These are phyloP conservation scores for Trigoniulus corallinus DNA, from an alignment of 1,140 invertebrate species.

Conservation along the genomic window DNA sequence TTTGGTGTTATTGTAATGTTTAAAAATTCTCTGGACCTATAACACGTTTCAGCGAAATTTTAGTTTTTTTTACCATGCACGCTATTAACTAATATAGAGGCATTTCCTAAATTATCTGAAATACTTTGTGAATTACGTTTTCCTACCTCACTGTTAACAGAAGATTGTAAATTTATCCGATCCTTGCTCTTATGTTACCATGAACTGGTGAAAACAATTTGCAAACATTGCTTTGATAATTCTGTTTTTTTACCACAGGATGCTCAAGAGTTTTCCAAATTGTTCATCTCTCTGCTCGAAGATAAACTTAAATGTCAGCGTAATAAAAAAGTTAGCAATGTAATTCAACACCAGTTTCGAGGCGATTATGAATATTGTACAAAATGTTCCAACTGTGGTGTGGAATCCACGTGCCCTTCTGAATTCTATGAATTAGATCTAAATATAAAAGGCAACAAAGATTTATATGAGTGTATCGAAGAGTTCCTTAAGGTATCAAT, in stretches of 20 bases:
- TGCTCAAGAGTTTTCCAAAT: constrained; percentile 53
- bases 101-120: no score
- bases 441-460: constrained; percentile 37
- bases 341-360: constrained; percentile 41
- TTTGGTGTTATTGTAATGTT: no score
- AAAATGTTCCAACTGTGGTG: constrained; percentile 41
- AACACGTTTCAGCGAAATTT: no score
- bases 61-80: no score
- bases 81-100: no score
- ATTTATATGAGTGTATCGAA: constrained; percentile 38
- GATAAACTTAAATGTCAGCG: constrained; percentile 31
- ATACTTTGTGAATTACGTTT: no score
- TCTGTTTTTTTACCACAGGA: constrained; percentile 33
- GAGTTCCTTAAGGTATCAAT: constrained; percentile 41
- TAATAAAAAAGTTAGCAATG: constrained; percentile 26
- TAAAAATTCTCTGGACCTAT: no score
- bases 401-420: constrained; percentile 37
- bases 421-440: constrained; percentile 50
- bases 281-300: constrained; percentile 44
- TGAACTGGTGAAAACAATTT: no score
- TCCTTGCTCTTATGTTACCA: no score
- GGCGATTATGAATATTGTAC: constrained; percentile 48
- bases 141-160: no score
- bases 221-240: neutral
- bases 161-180: no score